Percentiles rank a stretch among this genome's conserved stretches.
Evolutionary conservation across 1,140 invertebrate species (phyloP).

Genomic region (Harpegnathos saltator): DNA sequence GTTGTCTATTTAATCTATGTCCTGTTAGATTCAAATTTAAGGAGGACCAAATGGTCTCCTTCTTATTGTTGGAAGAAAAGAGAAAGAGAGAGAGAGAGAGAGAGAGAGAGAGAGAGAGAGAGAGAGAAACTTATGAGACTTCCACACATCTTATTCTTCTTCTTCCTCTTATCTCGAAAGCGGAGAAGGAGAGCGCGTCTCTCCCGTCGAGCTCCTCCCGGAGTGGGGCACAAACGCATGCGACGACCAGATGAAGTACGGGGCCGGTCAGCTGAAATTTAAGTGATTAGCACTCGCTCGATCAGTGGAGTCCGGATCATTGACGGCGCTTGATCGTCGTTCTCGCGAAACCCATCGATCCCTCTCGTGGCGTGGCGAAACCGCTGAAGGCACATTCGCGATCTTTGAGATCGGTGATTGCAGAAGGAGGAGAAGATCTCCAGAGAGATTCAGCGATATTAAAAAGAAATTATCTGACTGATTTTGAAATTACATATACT

Average conservation of each 20-base stretch:
- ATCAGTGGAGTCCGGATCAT: slow-evolving; percentile 54
- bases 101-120: no score
- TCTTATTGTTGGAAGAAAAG: no score
- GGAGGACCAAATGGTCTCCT: neutral
- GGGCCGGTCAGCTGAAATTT: slow-evolving; percentile 54
- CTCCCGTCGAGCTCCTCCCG: slow-evolving; percentile 14
- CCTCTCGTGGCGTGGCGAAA: neutral
- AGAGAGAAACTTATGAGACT: no score
- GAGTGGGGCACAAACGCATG: slow-evolving; percentile 57
- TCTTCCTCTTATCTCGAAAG: slow-evolving; percentile 20
- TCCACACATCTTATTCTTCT: neutral
- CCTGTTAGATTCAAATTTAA: neutral
- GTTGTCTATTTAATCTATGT: no score
- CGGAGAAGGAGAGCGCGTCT: neutral
- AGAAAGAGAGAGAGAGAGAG: no score
- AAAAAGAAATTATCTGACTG: no score
- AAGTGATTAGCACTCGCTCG: slow-evolving; percentile 66
- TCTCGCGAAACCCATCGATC: neutral
- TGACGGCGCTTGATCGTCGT: slow-evolving; percentile 17
- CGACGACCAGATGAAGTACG: slow-evolving; percentile 30
- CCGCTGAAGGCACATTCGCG: neutral
- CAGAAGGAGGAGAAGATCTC: neutral
- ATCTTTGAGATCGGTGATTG: neutral
- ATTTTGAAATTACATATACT: neutral
- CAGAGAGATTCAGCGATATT: neutral